A percentile compares a stretch with the other conserved stretches of the same genome.
These are phyloP conservation scores for Acromyrmex echinatior DNA, from an alignment of 1,140 invertebrate species.

Conservation along the genomic window DNA sequence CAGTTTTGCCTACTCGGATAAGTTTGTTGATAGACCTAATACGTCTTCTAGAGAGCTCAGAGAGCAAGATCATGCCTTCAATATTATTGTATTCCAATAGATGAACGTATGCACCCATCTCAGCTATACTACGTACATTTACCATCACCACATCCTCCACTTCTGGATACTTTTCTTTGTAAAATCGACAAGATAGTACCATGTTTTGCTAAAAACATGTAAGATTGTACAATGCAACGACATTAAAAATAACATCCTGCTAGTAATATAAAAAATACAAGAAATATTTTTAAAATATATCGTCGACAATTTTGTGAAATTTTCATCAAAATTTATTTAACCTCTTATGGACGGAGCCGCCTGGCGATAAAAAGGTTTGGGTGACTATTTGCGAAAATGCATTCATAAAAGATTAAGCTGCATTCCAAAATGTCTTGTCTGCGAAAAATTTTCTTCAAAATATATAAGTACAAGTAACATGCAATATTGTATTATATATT, in stretches of 20 bases:
- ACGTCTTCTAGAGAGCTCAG: slow-evolving; percentile 98
- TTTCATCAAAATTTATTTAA: no score
- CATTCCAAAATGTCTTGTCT: no score
- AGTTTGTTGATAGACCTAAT: slow-evolving; percentile 99
- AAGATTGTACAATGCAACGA: neutral
- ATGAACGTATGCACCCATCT: slow-evolving; percentile 99
- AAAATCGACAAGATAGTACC: slow-evolving; percentile 99
- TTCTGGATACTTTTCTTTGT: slow-evolving; percentile 99
- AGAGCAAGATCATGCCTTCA: slow-evolving; percentile 98
- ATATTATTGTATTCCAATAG: slow-evolving; percentile 99
- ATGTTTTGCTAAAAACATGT: slow-evolving; percentile 88
- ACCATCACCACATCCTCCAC: slow-evolving; percentile 99
- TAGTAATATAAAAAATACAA: neutral
- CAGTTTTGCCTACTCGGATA: slow-evolving; percentile 99
- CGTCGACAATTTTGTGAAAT: neutral
- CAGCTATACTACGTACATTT: slow-evolving; percentile 98
- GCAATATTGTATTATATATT: no score
- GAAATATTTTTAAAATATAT: neutral
- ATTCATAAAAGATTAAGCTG: no score
- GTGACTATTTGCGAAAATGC: no score
- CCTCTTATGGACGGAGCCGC: no score
- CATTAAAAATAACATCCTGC: neutral
- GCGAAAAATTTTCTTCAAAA: no score
- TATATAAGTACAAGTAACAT: no score
- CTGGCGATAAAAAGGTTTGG: no score